These are phyloP conservation scores for Albula goreensis DNA, from an alignment of 2,113 vertebrate genomes.

Conservation along the genomic window DNA sequence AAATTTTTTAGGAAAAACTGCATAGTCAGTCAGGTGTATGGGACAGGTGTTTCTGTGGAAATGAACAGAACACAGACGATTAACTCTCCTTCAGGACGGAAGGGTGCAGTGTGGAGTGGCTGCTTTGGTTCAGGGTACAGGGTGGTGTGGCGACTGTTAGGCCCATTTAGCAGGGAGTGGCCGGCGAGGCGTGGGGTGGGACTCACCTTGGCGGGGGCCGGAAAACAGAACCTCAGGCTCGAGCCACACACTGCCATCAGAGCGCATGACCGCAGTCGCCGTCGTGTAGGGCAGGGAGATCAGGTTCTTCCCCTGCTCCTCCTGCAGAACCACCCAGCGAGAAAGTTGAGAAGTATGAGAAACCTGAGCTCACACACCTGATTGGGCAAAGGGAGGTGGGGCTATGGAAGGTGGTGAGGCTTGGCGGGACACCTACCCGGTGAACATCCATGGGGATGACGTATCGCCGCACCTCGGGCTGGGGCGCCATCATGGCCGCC, in stretches of 20 bases:
- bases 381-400: background rate
- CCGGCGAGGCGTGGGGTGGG: background rate
- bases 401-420: background rate
- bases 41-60: too few relatives aligned
- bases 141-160: too few relatives aligned
- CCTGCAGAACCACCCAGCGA: conserved; percentile 59
- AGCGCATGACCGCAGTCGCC: conserved; percentile 82
- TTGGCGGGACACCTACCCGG: conserved; percentile 67
- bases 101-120: background rate
- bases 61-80: too few relatives aligned
- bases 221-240: conserved; percentile 96
- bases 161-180: too few relatives aligned
- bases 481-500: conserved; percentile 89
- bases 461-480: conserved; percentile 93
- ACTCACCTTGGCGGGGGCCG: conserved; percentile 85
- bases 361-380: too few relatives aligned
- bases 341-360: too few relatives aligned
- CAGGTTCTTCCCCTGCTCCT: conserved; percentile 91
- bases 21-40: background rate
- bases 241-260: conserved; percentile 90
- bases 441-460: conserved; percentile 85
- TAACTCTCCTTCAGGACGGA: too few relatives aligned
- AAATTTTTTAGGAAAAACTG: background rate
- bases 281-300: conserved; percentile 87
- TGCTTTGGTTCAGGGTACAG: background rate